Evolutionary conservation across 2,113 vertebrate species (phyloP), one percentile per base, ranked within the genome.

Genomic region (Parus major): DNA sequence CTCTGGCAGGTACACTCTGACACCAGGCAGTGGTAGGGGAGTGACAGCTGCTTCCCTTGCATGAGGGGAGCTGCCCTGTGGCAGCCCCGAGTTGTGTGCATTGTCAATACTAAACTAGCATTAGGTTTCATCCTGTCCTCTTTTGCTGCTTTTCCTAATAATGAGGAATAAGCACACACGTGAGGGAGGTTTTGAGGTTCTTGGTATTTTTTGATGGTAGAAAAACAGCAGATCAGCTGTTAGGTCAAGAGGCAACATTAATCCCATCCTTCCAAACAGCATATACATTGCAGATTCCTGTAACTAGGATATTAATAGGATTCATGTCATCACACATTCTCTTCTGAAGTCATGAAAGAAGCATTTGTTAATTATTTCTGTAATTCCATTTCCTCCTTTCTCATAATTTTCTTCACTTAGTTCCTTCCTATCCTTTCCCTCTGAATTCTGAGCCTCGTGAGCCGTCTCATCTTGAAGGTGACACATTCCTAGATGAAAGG

Each of bases 401-500:
- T 39, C 22, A 28, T 65, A 36, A 15, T 80, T 94, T 85, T 79
- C 16, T 79, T 82, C 52, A 36, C 46, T 36, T 77, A 60, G 36
- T 83, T 82, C 66, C 59, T 85, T 60, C 63, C 28, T 71, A 82
- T 78, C 44, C 28, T 84, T 87, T 35, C 46, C 41, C 19, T 82
- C 41, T 44, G 60, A 92, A 56, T 86, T 50, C 76, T 86, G 70
- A 55, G 55, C 75, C 46, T 77, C 14, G 2, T 18, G 35, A 77
- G 36, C 71, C 0, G 0, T 90, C 29, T 92, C 79, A 63, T 76
- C 63, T 72, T 13, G 24, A 91, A 77, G 89, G 39, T 83, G 90
- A 86, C 90, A 81, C 46, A 13, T 83, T 44, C 68, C 72, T 93
- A 72, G 90, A 93, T 95, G 59, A 95, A 96, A 96, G 77, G 53